Evolutionary conservation across 2,888 invertebrate genomes (phyloP), one percentile per base, ranked within the genome.

Genomic region (Hyposoter didymator): DNA sequence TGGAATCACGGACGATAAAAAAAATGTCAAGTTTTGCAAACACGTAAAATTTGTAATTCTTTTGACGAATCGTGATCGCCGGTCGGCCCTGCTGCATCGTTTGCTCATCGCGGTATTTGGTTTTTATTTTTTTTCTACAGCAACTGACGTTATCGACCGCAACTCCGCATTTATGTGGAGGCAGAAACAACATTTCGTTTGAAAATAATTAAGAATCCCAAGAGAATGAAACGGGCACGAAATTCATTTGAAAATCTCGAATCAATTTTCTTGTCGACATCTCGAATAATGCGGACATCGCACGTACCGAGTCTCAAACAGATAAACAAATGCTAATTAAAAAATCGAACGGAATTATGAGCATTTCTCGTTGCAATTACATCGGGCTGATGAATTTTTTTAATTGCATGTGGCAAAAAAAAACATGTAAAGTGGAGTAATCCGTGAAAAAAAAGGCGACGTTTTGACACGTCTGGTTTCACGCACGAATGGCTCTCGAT

Each of bases 121-220:
- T 28, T 47, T n/a, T 32, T n/a, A n/a, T n/a, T 35, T 59, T 43
- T 43, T 52, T 62, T 78, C 45, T 14, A 19, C 19, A 69, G 55
- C 43, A 32, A 59, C 69, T 70, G 14, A 70, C 59, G 47, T 78
- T 70, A 70, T 45, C 70, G 76, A 66, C 43, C 17, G 47, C n/a
- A 19, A 52, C 39, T 35, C 49, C 28, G 1, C 28, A 28, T 28
- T 28, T 28, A 28, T 28, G 2, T 28, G 1, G 28, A 28, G 1
- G 28, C 1, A 1, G 28, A 28, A 2, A 2, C 28, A 28, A 28
- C 2, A 28, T 28, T 1, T 28, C 1, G 28, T 17, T n/a, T n/a
- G n/a, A n/a, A n/a, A n/a, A n/a, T n/a, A n/a, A n/a, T n/a, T n/a
- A n/a, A n/a, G n/a, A n/a, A n/a, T n/a, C n/a, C n/a, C n/a, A n/a